Conservation (phyloP, 1,140 invertebrate species). For the Trichonephila inaurata region DNA sequence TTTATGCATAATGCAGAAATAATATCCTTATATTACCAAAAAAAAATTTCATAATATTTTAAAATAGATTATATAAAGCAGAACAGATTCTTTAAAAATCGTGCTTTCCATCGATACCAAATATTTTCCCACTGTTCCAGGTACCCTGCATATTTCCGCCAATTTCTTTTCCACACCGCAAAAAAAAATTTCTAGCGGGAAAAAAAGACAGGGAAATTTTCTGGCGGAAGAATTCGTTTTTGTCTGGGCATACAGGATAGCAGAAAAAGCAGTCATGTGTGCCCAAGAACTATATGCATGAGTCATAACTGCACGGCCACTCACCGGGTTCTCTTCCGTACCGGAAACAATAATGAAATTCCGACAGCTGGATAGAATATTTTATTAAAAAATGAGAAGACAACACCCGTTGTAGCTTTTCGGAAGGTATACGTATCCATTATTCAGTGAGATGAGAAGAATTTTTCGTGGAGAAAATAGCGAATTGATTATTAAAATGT, state of each 20-base stretch:
- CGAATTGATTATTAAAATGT: constrained; percentile 55
- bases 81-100: neutral
- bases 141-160: neutral
- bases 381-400: constrained; percentile 50
- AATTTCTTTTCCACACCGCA: neutral
- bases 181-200: neutral
- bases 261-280: constrained; percentile 17
- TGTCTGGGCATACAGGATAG: neutral
- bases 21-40: too few species aligned
- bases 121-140: constrained; percentile 2
- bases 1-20: too few species aligned
- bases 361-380: constrained; percentile 36
- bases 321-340: too few species aligned
- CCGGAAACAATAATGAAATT: constrained; percentile 49
- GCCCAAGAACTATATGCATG: constrained; percentile 7
- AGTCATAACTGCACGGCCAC: neutral
- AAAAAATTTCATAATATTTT: too few species aligned
- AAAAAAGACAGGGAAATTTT: neutral
- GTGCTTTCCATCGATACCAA: neutral
- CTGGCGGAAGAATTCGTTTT: constrained; percentile 16
- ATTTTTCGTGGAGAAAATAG: constrained; percentile 45
- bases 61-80: too few species aligned
- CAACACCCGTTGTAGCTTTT: constrained; percentile 27
- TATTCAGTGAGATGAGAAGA: constrained; percentile 22
- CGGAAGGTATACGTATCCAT: constrained; percentile 33